Base-by-base conservation (phyloP, 2,113 vertebrate genomes). In the Podarcis raffonei region DNA sequence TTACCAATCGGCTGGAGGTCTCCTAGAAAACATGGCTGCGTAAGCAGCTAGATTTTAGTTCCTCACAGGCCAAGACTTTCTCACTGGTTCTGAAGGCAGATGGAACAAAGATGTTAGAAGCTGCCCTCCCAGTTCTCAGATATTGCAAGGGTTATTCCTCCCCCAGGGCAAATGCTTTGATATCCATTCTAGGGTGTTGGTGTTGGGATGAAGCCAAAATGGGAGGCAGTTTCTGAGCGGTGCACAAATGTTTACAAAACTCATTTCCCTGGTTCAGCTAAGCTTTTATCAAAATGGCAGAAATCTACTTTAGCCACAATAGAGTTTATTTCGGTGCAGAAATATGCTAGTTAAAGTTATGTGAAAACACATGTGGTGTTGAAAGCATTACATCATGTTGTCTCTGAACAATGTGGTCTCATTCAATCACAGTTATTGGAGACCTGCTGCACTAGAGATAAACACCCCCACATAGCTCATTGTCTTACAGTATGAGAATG, bases 251-350 rank as follows among this genome's bases (percentile, higher is more conserved):
- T 77, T 77, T 48, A 22, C 25, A 77, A 77, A 77, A 77, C 37
- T 77, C 39, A 48, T 4, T 22, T 12, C 39, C 39, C 75, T 20
- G 5, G 37, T 48, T 42, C 39, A 77, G 9, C 39, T 42, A 37
- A 68, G 11, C 35, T 62, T 35, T 83, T 12, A 83, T 83, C 62
- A 83, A 83, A 83, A 18, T 13, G 81, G 42, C 37, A 2, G 13
- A 87, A 69, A 39, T 42, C n/a, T 4, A 5, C n/a, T 39, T 79
- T 9, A 39, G 75, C 0, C 0, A 72, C n/a, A 32, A 13, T 12
- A 59, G 2, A 0, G 0, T 15, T 76, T 65, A 32, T 37, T n/a
- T 2, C 0, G 0, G 0, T 6, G n/a, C 5, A 0, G 39, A 15
- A 53, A 71, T 6, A 1, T 0, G 1, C 35, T 57, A 57, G 35